Evolutionary conservation across 2,888 invertebrate species (phyloP), one percentile per base, ranked within the genome.

Genomic region (Lycaena phlaeas): DNA sequence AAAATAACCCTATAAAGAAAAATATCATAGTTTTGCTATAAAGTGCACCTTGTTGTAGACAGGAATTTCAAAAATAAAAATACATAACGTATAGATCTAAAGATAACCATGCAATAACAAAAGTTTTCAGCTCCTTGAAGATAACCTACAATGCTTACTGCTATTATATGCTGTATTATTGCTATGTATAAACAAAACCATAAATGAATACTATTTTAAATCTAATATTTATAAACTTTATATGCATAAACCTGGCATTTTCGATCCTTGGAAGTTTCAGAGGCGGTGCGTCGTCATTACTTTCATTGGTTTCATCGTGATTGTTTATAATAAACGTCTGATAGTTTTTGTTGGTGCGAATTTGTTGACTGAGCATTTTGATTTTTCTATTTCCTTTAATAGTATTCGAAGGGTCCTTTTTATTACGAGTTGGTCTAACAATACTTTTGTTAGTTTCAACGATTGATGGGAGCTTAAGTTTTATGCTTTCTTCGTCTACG

Each of bases 221-320:
- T n/a, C n/a, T n/a, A n/a, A n/a, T n/a, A n/a, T n/a, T n/a, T n/a
- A n/a, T n/a, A n/a, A n/a, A n/a, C n/a, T n/a, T 9, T 3, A n/a
- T 34, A 28, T 11, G 28, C n/a, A 14, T 28, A 42, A 68, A 81
- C 81, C 82, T 78, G 61, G 67, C 78, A 27, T 55, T 61, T 51
- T 82, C 82, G 42, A 84, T 81, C 48, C 77, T 69, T 36, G 84
- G 84, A 40, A 84, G 55, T 56, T 82, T 84, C 27, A 84, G 50
- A n/a, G 75, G 79, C 5, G 82, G 82, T 4, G 69, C 71, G 47
- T 76, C 82, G 51, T 82, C 78, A 46, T 74, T 76, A 45, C 63
- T 63, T 25, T 70, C 71, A 36, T 63, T 34, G 11, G 34, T 64
- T 37, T 48, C 51, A 42, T 55, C 53, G 22, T 22, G 22, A 41